A percentile compares a stretch with the other conserved stretches of the same genome.
Conservation (phyloP, 2,113 vertebrate genomes). For the Zootoca vivipara region DNA sequence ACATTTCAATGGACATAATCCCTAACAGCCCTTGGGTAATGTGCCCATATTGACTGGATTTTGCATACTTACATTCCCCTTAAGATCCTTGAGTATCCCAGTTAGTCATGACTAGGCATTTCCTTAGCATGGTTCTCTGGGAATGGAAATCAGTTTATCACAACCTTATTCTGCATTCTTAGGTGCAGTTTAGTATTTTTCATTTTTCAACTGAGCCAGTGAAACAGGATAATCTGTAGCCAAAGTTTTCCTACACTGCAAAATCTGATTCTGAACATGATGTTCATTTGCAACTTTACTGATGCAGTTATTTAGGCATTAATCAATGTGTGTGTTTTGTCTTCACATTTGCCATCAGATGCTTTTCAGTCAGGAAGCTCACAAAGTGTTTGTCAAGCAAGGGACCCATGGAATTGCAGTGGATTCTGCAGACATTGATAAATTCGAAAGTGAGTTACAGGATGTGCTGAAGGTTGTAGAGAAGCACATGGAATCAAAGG, state of each 20-base stretch:
- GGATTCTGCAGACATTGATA: constrained; percentile 72
- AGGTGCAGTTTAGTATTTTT: not conserved
- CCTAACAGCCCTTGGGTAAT: no score
- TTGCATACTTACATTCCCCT: not conserved
- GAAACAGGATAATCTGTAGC: not conserved
- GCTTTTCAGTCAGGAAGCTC: constrained; percentile 77
- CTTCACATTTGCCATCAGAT: constrained; percentile 70
- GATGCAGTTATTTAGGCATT: not conserved
- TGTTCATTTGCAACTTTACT: not conserved
- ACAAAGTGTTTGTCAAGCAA: constrained; percentile 48
- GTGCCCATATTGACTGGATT: no score
- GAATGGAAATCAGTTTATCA: not conserved
- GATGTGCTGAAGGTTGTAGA: constrained; percentile 81
- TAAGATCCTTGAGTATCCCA: not conserved
- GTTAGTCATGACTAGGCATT: not conserved
- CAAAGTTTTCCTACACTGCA: not conserved
- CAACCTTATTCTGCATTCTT: not conserved
- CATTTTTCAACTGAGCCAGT: not conserved
- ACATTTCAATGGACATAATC: no score
- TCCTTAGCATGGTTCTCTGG: not conserved
- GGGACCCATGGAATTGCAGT: constrained; percentile 55
- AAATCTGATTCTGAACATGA: not conserved
- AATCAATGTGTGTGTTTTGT: not conserved
- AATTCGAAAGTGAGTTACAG: constrained; percentile 82
- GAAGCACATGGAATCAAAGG: constrained; percentile 74